Base-by-base conservation (phyloP, 2,113 vertebrate genomes). In the Halcyon malimbica region DNA sequence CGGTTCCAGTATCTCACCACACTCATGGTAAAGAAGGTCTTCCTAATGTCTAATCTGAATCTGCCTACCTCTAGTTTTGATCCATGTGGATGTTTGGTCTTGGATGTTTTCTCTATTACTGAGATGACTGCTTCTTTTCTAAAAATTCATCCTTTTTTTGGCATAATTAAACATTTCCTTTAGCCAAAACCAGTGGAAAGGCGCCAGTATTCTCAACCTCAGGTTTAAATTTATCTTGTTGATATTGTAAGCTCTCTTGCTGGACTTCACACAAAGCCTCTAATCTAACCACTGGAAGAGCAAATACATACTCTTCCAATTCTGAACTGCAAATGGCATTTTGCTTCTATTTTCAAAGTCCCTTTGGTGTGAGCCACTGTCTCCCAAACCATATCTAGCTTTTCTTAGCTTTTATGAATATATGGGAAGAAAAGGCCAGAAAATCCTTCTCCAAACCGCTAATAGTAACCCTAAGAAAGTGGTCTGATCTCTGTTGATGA, bases 201-300 rank as follows among this genome's bases (percentile, higher is more conserved):
- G 29, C 16, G 7, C 88, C 89, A 93, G 65, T 71, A 79, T 93
- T 95, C 69, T 95, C 80, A 90, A 87, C 83, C 90, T 90, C 95
- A 92, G 16, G 64, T 96, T 95, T 97, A 96, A 96, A 96, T 97
- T 96, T 96, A 23, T 93, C 95, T 73, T 93, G 80, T 57, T 93
- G 94, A 87, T 96, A 94, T 79, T 95, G 80, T 84, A 84, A 95
- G 69, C 46, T 83, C 12, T 96, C 77, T 93, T 93, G 74, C 74
- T 94, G 83, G 74, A 57, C 70, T 96, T 93, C 65, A 75, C 80
- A 87, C n/a, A 92, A 94, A 94, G 92, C 81, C 89, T 94, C 69
- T 96, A 94, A 94, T 91, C 92, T 89, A 48, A 89, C 86, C 70
- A 68, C 46, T 91, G 48, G 33, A 74, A 87, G 83, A 69, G 53